Conservation (phyloP, 2,113 vertebrate genomes). For the Hipposideros armiger region DNA sequence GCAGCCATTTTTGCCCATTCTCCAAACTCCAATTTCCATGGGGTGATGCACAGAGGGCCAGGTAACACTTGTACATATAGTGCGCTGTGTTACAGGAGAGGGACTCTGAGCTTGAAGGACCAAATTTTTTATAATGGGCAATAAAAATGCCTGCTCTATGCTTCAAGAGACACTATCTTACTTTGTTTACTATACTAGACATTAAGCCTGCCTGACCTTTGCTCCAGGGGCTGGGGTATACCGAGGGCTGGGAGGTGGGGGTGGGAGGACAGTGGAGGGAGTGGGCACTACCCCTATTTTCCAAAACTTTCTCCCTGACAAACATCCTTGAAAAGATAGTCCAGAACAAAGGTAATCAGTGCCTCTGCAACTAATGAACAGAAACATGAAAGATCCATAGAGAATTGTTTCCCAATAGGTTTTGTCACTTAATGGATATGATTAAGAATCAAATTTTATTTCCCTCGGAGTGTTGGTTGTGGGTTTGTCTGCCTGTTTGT, state of each 20-base stretch:
- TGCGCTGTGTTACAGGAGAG: background rate
- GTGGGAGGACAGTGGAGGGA: background rate
- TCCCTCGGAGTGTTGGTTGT: background rate
- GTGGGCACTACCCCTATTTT: background rate
- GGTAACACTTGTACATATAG: background rate
- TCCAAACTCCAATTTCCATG: background rate
- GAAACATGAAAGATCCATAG: background rate
- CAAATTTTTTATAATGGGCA: background rate
- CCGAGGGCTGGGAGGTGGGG: too few species aligned
- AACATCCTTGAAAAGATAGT: background rate
- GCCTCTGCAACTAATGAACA: background rate
- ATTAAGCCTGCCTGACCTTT: background rate
- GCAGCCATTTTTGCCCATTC: background rate
- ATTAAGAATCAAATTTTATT: constrained; percentile 10
- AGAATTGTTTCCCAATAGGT: background rate
- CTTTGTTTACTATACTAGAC: background rate
- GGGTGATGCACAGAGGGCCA: background rate
- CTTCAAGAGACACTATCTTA: background rate
- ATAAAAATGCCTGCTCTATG: background rate
- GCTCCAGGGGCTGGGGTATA: background rate
- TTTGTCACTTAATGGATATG: background rate
- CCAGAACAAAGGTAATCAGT: background rate
- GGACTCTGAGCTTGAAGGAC: background rate
- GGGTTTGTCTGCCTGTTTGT: background rate
- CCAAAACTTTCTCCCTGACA: background rate